phyloP scores from a whole-genome alignment of 2,888 invertebrate genomes.

The Oithona nana region DNA sequence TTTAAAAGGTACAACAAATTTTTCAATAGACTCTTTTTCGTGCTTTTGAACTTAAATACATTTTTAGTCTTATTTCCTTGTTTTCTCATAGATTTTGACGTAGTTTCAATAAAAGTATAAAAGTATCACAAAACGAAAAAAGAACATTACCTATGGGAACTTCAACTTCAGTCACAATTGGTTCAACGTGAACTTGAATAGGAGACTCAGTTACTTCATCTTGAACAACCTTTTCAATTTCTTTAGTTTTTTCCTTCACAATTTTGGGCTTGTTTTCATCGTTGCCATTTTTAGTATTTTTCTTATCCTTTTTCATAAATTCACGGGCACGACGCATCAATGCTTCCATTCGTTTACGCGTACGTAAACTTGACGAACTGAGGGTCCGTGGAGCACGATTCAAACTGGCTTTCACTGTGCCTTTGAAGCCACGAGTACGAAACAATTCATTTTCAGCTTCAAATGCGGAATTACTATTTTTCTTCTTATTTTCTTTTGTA shows the following conservation, averaged over 20 bases:
- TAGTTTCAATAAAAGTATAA: no score
- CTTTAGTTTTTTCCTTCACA: background rate
- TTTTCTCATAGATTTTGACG: no score
- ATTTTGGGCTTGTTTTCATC: background rate
- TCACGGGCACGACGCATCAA: background rate
- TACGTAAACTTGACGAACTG: background rate
- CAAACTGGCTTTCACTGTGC: background rate
- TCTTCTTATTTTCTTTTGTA: background rate
- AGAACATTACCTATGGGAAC: no score
- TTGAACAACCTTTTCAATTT: background rate
- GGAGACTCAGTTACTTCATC: no score
- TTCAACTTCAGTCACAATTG: no score
- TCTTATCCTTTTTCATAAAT: background rate
- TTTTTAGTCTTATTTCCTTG: no score
- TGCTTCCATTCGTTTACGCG: slow-evolving; percentile 1
- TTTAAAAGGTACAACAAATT: no score
- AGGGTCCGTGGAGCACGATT: background rate
- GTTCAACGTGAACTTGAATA: no score
- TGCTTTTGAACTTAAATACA: no score
- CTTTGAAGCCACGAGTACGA: background rate
- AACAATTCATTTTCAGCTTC: background rate
- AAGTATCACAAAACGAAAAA: no score
- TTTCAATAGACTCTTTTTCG: no score
- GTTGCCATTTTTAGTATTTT: background rate
- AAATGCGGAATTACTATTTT: background rate